Evolutionary conservation across 2,113 vertebrate species (phyloP).

Genomic region (Trematomus loennbergii): DNA sequence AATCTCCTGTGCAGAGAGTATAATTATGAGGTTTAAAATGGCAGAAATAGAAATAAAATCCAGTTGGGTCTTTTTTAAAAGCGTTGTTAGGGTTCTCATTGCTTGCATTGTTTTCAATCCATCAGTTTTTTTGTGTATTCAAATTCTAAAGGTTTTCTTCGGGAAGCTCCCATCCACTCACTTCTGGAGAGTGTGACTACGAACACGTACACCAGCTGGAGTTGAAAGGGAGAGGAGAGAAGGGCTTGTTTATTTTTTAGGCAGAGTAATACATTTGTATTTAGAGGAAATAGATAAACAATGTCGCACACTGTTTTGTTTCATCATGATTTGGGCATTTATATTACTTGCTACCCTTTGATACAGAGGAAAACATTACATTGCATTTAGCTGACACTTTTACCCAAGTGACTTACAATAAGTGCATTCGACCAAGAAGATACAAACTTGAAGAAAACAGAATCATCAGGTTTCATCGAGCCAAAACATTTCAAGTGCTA

Average conservation of each 20-base stretch:
- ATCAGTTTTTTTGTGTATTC: background rate
- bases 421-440: no score
- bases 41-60: background rate
- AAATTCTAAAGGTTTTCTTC: background rate
- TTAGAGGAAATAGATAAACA: conserved; percentile 31
- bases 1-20: background rate
- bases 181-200: conserved; percentile 33
- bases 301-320: conserved; percentile 14
- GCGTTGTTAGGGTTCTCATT: conserved; percentile 2
- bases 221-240: conserved; percentile 22
- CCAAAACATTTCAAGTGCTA: no score
- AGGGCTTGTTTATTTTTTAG: conserved; percentile 14
- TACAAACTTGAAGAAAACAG: no score
- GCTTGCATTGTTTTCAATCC: conserved; percentile 20
- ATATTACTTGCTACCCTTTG: background rate
- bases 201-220: conserved; percentile 49
- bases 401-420: no score
- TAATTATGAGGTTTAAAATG: conserved; percentile 21
- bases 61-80: background rate
- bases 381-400: no score
- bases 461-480: no score
- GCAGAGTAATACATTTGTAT: conserved; percentile 53
- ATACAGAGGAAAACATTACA: background rate
- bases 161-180: background rate
- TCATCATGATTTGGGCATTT: background rate